Percentiles rank a stretch among this genome's conserved stretches.
Evolutionary conservation across 2,113 vertebrate species (phyloP).

Genomic region (Cheilinus undulatus): DNA sequence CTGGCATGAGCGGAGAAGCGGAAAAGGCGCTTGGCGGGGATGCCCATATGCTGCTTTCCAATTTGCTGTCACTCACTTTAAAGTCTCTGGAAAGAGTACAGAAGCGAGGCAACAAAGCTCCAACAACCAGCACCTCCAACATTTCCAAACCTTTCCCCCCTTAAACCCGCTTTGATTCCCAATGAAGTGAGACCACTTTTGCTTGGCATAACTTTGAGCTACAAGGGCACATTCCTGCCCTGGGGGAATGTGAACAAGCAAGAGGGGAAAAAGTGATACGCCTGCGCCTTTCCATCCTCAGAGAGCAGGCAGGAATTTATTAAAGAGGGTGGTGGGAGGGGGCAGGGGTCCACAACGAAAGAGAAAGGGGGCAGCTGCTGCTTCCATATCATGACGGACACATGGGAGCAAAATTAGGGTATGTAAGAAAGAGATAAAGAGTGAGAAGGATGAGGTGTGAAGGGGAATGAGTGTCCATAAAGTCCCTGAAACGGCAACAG

Average conservation of each 20-base stretch:
- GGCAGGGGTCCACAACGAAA: constrained; percentile 33
- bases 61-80: constrained; percentile 50
- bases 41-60: constrained; percentile 43
- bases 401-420: constrained; percentile 17
- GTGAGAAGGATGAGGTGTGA: not conserved
- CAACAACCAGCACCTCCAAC: not conserved
- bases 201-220: constrained; percentile 32
- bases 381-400: constrained; percentile 29
- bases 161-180: constrained; percentile 23
- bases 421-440: constrained; percentile 20
- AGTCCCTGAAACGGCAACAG: constrained; percentile 58
- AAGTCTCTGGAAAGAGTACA: constrained; percentile 16
- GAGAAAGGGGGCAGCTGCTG: constrained; percentile 59
- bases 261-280: constrained; percentile 41
- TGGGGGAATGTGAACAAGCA: constrained; percentile 50
- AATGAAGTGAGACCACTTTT: constrained; percentile 37
- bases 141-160: not conserved
- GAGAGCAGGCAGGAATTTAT: constrained; percentile 37
- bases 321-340: not conserved
- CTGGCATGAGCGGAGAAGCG: constrained; percentile 11
- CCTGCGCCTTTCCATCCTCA: constrained; percentile 47
- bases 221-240: constrained; percentile 63
- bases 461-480: not conserved
- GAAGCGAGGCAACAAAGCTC: not conserved
- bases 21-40: constrained; percentile 47